Base-by-base conservation (phyloP, 2,888 invertebrate genomes). In the Trypoxylon attenuatum region DNA sequence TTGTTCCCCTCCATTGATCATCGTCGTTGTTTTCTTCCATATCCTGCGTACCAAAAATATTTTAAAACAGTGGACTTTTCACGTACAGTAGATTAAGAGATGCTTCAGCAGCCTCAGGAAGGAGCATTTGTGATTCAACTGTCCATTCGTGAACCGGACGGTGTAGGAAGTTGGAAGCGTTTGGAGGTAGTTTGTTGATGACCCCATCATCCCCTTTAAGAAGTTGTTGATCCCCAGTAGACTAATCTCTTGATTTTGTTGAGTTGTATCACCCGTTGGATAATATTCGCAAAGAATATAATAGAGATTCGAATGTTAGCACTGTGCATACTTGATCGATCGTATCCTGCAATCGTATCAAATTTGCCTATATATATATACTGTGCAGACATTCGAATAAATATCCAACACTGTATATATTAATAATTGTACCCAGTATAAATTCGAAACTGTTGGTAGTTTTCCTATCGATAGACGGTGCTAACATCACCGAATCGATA, bases 51-150 rank as follows among this genome's bases (percentile, higher is more conserved):
- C 22, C 33, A 13, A 43, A 25, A 27, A 45, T 21, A 4, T 10
- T 6, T 19, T 27, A 51, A 75, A 76, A 74, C 76, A 76, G 76
- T 76, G 74, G 76, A 76, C 77, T 13, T 27, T 50, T 76, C 58
- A 67, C 62, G 33, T 49, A 45, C 22, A 43, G 54, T 74, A 47
- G 22, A 54, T 18, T 49, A 22, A 42, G 21, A 10, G 41, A 54
- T 45, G 56, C 25, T 56, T 63, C 25, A 65, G 73, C 73, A 61
- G 63, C 51, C 38, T 21, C 29, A 33, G 52, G 49, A 33, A 16
- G 18, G 15, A 29, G 46, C 47, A 39, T 18, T 21, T 43, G 52
- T 50, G 41, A 43, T 23, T 41, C 21, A 73, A 76, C 76, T 69
- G 76, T 71, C 67, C 69, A 65, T 63, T 19, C 27, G 65, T 13